Conservation (phyloP, 2,113 vertebrate species). For the Leptobrachium ailaonicum region DNA sequence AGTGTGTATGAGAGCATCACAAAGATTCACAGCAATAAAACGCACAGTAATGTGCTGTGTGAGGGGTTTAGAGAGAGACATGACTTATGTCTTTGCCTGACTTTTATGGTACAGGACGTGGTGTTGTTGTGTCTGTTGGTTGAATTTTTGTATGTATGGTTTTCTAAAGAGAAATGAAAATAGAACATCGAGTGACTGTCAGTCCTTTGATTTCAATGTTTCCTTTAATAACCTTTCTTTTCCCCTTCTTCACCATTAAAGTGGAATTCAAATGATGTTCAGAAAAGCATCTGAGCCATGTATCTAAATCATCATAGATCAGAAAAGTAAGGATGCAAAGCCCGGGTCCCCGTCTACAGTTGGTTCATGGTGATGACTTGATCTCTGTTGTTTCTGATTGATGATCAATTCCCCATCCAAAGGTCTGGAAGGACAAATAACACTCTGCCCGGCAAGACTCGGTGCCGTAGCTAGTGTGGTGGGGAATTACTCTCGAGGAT, state of each 20-base stretch:
- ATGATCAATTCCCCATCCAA: conserved; percentile 27
- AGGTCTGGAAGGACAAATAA: conserved; percentile 11
- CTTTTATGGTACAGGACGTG: conserved; percentile 10
- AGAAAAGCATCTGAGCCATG: conserved; percentile 31
- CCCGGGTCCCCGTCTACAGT: conserved; percentile 4
- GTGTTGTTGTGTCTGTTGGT: conserved; percentile 17
- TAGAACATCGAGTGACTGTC: conserved; percentile 20
- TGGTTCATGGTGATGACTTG: conserved; percentile 16
- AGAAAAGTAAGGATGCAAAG: conserved; percentile 28
- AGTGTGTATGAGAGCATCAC: no score
- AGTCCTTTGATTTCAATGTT: conserved; percentile 39
- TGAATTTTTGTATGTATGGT: conserved; percentile 12
- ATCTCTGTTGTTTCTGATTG: conserved; percentile 21
- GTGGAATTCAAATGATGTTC: conserved; percentile 43
- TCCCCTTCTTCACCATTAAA: conserved; percentile 28
- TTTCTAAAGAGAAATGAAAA: conserved; percentile 38
- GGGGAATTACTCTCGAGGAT: conserved; percentile 33
- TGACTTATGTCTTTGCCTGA: neutral
- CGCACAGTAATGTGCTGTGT: no score
- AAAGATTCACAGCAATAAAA: no score
- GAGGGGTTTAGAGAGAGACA: no score
- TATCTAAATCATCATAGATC: conserved; percentile 36
- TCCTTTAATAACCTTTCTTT: conserved; percentile 20
- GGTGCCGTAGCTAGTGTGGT: conserved; percentile 19
- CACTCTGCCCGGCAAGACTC: neutral